Conservation (phyloP, 37 sponge, comb jelly and placozoan genomes). For the Diacarnus erythraeanus region DNA sequence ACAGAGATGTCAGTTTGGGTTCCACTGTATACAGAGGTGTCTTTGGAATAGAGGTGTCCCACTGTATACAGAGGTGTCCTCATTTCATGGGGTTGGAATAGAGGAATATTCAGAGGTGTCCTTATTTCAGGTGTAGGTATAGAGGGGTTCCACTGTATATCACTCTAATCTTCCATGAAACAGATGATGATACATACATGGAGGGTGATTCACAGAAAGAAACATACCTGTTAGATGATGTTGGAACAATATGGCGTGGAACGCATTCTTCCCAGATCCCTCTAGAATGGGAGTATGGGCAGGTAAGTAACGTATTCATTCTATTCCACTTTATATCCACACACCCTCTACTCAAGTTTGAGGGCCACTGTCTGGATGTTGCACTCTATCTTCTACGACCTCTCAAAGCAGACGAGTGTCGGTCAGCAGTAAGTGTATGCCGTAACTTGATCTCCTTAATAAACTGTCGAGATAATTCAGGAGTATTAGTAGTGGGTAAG, state of each 20-base stretch:
- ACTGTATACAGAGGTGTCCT: too few relatives aligned
- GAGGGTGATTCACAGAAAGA: conserved; percentile 22
- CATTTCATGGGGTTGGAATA: too few relatives aligned
- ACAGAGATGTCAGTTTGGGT: too few relatives aligned
- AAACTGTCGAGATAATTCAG: conserved; percentile 8
- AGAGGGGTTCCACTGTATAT: too few relatives aligned
- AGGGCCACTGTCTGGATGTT: conserved; percentile 55
- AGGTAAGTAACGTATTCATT: conserved; percentile 62
- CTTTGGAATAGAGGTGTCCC: too few relatives aligned
- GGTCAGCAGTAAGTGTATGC: conserved; percentile 34
- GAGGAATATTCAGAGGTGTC: too few relatives aligned
- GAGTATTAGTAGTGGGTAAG: conserved; percentile 1
- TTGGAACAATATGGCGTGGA: conserved; percentile 73
- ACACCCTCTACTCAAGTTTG: conserved; percentile 34
- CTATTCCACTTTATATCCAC: too few relatives aligned
- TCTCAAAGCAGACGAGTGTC: conserved; percentile 62
- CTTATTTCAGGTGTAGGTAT: too few relatives aligned
- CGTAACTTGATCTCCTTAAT: conserved; percentile 34
- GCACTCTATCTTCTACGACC: conserved; percentile 52
- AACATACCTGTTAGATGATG: conserved; percentile 54
- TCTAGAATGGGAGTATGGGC: conserved; percentile 74
- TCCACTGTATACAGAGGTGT: too few relatives aligned
- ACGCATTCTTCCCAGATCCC: conserved; percentile 32
- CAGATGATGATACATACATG: conserved; percentile 58
- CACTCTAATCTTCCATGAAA: neutral